These are phyloP conservation scores for Andrena marginata DNA, from an alignment of 2,888 invertebrate species.

Conservation along the genomic window DNA sequence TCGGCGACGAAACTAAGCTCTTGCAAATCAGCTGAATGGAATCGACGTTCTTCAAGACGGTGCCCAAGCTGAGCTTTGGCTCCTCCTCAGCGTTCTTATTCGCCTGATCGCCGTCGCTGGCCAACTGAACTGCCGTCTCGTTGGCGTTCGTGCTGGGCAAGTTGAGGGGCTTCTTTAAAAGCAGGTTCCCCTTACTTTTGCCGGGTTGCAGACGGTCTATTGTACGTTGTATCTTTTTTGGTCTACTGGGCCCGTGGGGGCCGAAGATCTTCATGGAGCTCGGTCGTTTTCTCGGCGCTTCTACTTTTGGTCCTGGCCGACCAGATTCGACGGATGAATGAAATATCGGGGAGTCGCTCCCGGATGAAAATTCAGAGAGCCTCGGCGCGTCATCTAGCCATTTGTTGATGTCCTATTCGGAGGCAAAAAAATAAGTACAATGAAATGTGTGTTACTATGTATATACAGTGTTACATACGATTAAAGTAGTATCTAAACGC, in stretches of 20 bases:
- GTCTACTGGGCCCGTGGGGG: constrained; percentile 79
- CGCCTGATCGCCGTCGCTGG: constrained; percentile 87
- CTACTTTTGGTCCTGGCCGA: constrained; percentile 88
- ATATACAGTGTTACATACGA: constrained; percentile 7
- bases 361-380: constrained; percentile 91
- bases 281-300: constrained; percentile 86
- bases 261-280: constrained; percentile 80
- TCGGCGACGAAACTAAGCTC: constrained; percentile 82
- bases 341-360: constrained; percentile 89
- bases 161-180: constrained; percentile 88
- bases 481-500: constrained; percentile 20
- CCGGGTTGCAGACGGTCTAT: constrained; percentile 94
- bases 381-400: constrained; percentile 95
- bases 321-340: constrained; percentile 85
- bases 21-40: constrained; percentile 83
- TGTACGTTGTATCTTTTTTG: constrained; percentile 91
- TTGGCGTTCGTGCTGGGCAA: constrained; percentile 85
- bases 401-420: constrained; percentile 93
- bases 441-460: constrained; percentile 12
- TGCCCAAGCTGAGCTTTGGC: constrained; percentile 94
- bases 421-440: constrained; percentile 39
- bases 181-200: constrained; percentile 94
- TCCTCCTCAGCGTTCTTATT: constrained; percentile 84
- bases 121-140: constrained; percentile 85
- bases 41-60: constrained; percentile 88